phyloP scores from a whole-genome alignment of 1,140 invertebrate genomes.

The Cotesia typhae region DNA sequence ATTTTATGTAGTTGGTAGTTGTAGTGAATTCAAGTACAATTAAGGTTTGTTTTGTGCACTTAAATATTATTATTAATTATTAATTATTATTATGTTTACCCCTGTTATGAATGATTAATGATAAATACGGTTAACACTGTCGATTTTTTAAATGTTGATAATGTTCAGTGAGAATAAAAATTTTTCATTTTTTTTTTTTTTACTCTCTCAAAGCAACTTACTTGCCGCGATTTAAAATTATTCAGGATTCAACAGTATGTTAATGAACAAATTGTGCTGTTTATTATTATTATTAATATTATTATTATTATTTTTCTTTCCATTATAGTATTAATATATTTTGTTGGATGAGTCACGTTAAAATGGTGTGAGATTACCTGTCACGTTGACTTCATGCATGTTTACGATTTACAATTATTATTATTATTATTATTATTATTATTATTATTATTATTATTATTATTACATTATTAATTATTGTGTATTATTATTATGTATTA shows the following conservation, averaged over 20 bases:
- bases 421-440: conserved; percentile 32
- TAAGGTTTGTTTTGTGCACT: conserved; percentile 27
- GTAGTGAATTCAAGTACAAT: conserved; percentile 34
- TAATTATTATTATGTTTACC: neutral
- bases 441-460: conserved; percentile 31
- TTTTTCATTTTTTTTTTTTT: conserved; percentile 18
- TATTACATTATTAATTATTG: conserved; percentile 38
- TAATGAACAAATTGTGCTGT: conserved; percentile 8
- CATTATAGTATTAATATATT: conserved; percentile 63
- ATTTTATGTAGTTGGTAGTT: conserved; percentile 38
- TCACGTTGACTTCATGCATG: conserved; percentile 55
- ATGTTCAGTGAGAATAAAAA: neutral
- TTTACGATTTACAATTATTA: conserved; percentile 58
- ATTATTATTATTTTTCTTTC: conserved; percentile 27
- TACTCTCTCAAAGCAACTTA: neutral
- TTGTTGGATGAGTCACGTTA: conserved; percentile 59
- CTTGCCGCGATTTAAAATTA: conserved; percentile 8
- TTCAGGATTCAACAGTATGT: conserved; percentile 20
- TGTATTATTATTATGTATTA: conserved; percentile 33
- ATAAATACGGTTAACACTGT: neutral
- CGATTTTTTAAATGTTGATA: conserved; percentile 8
- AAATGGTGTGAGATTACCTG: conserved; percentile 31
- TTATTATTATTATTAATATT: conserved; percentile 2
- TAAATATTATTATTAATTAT: conserved; percentile 7
- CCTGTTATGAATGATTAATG: neutral